Base-by-base conservation (phyloP, 2,888 invertebrate species). In the Dendrolimus pini region DNA sequence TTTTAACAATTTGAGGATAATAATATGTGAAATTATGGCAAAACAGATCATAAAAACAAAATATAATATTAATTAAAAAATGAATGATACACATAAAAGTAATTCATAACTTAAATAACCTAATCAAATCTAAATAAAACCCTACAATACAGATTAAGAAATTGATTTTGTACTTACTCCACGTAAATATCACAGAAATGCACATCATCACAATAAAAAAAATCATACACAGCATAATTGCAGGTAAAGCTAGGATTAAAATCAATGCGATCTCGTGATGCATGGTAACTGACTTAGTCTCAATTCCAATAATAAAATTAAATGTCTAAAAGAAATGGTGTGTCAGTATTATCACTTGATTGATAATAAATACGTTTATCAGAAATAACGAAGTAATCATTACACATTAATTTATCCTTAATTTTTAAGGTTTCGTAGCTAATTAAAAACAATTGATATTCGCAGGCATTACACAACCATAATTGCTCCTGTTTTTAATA, bases 201-300 rank as follows among this genome's bases (percentile, higher is more conserved):
- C 47, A 47, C 47, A 47, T 47, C 12, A 47, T 47, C 12, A 47
- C 12, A 47, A 47, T 47, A 12, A 47, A 47, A 41, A 67, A 61
- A 7, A 64, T 0, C 1, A 68, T 7, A 7, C 70, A 58, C 54
- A 70, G 52, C 1, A 54, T 52, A 1, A 65, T 2, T 0, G 70
- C 72, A 0, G 69, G 69, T 9, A 70, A 18, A 12, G 72, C 63
- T 52, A 66, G 30, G n/a, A 71, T 13, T 14, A 66, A 12, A 30
- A 62, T 56, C 7, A 70, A 8, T 7, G 56, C 1, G 6, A 30
- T 41, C 2, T 54, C 13, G 55, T 61, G 55, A 0, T 62, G 54
- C 70, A 71, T 71, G 8, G 7, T 54, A 9, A 42, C 30, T 18
- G 30, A 30, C 41, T n/a, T 10, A 42, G 55, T 14, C 30, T 2